Conservation (phyloP, 2,113 vertebrate species). For the Coregonus clupeaformis region DNA sequence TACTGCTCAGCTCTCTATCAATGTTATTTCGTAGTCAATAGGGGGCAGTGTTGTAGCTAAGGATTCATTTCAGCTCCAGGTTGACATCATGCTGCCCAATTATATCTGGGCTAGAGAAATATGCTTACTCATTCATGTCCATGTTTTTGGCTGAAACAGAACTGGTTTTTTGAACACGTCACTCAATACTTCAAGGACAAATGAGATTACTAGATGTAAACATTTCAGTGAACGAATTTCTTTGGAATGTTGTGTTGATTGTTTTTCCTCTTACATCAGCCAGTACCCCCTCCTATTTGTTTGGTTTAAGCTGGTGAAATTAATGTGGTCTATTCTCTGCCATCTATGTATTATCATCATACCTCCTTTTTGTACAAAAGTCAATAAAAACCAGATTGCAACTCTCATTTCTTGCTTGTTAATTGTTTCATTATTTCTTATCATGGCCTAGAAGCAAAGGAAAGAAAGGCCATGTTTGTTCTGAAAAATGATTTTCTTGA, state of each 20-base stretch:
- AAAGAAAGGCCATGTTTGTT: no score
- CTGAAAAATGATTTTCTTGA: no score
- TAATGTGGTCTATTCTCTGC: constrained; percentile 46
- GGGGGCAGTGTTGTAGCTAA: constrained; percentile 13
- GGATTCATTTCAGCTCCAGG: constrained; percentile 29
- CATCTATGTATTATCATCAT: constrained; percentile 48
- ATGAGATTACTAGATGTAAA: neutral
- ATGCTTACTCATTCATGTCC: constrained; percentile 23
- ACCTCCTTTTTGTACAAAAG: constrained; percentile 63
- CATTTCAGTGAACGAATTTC: neutral
- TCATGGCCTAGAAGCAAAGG: no score
- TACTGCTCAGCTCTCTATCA: neutral
- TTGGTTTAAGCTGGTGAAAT: constrained; percentile 24
- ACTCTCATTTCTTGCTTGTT: constrained; percentile 7
- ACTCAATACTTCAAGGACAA: neutral
- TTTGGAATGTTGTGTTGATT: neutral
- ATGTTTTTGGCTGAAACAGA: constrained; percentile 31
- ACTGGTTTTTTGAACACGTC: neutral
- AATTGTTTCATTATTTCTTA: neutral
- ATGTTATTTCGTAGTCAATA: neutral
- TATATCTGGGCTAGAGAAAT: neutral
- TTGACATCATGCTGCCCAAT: constrained; percentile 8
- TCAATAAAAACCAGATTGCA: constrained; percentile 66
- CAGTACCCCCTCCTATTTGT: constrained; percentile 18
- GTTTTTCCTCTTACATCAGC: no score